phyloP scores from a whole-genome alignment of 2,113 vertebrate species.

The Centropristis striata region DNA sequence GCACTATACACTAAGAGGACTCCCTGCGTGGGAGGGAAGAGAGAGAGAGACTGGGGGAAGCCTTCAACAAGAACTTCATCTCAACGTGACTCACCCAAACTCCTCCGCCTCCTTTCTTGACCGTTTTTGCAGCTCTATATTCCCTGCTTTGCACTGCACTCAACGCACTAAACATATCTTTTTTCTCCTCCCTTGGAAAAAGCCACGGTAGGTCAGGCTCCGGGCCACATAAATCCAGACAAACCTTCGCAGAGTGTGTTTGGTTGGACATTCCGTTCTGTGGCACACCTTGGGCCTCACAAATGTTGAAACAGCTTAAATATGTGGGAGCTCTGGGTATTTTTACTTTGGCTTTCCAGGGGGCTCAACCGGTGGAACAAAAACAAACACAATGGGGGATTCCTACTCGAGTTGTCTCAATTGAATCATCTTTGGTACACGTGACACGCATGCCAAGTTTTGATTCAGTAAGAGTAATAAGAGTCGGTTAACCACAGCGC shows the following conservation, averaged over 20 bases:
- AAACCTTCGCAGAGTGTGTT: constrained; percentile 37
- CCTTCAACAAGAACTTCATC: constrained; percentile 55
- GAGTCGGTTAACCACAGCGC: constrained; percentile 45
- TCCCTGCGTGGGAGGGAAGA: constrained; percentile 62
- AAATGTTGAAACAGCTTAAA: constrained; percentile 68
- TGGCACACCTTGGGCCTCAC: constrained; percentile 61
- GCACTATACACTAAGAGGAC: constrained; percentile 53
- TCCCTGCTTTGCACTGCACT: constrained; percentile 4
- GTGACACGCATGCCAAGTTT: constrained; percentile 54
- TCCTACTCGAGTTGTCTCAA: constrained; percentile 61
- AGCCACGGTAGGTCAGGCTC: constrained; percentile 47
- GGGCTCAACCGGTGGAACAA: constrained; percentile 57
- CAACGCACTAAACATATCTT: constrained; percentile 23
- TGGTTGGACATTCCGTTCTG: constrained; percentile 66
- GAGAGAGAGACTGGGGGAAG: constrained; percentile 48
- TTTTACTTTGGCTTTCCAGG: constrained; percentile 67
- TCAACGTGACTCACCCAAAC: constrained; percentile 48
- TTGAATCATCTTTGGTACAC: constrained; percentile 59
- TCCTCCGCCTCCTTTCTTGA: constrained; percentile 27
- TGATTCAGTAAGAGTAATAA: constrained; percentile 57
- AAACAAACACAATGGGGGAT: constrained; percentile 73
- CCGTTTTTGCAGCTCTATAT: not conserved
- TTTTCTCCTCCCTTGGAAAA: constrained; percentile 29
- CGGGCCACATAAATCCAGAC: constrained; percentile 50
- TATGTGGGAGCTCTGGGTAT: constrained; percentile 61